Evolutionary conservation across 2,797 vertebrate genomes (phyloP), one percentile per base, ranked within the genome.

Genomic region (Anabacerthia variegaticeps): DNA sequence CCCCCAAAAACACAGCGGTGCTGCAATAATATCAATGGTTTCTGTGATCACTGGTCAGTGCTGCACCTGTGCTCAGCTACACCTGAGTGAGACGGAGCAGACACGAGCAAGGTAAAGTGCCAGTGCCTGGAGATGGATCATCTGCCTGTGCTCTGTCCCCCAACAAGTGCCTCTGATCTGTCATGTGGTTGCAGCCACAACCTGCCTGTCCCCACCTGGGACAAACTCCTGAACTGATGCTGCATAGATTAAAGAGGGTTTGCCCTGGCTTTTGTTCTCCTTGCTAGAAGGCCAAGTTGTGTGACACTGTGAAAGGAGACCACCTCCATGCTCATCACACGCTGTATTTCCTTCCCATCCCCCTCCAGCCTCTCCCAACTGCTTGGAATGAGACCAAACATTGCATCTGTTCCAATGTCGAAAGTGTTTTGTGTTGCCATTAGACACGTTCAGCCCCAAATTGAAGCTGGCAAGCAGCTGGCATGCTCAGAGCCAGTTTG

Each of bases 391-490:
- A 84, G 79, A 73, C 87, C 85, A 90, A 49, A 74, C 0, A 13
- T 30, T 94, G 78, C 85, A 83, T 88, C 78, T 93, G 56, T 92
- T 92, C 74, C 49, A 32, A 5, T 58, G 80, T 13, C 8, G 3
- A 84, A 86, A 92, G 82, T 22, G 46, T 30, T 89, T 95, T 7
- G 0, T 90, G 73, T 77, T 96, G 86, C 74, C 37, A 81, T 91
- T 93, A 95, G 80, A 44, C 71, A 76, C 7, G 6, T 85, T 69
- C 73, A 85, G 77, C 68, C 73, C 91, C 90, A 84, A 49, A 92
- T 49, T 84, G 87, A 97, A 87, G 30, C n/a, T 93, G 92, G 92
- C 84, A 96, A 93, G 82, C 88, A 97, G 83, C 81, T 94, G 94
- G 72, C 74, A 9, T 51, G 34, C 63, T 91, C 58, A 69, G 73